Base-by-base conservation (phyloP, 1,140 invertebrate genomes). In the Brachionus plicatilis region DNA sequence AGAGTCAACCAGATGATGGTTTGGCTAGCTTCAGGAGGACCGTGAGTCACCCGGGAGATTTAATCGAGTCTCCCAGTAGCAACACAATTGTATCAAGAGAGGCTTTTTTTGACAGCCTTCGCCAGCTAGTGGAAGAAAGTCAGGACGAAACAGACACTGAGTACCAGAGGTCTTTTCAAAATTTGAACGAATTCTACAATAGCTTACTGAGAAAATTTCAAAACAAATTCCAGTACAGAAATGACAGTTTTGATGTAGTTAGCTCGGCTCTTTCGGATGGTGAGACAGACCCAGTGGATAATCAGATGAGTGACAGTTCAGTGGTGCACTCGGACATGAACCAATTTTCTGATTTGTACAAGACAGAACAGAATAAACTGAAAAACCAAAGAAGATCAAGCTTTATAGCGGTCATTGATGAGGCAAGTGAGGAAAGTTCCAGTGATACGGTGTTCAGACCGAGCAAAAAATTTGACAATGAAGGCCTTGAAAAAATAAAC, bases 61-160 rank as follows among this genome's bases (percentile, higher is more conserved):
- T 29, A 5, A 29, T 14, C 27, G 37, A 72, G 12, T 72, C 68
- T 17, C 7, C 17, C 7, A 72, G 68, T 14, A 33, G 33, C 24
- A 68, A 68, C 27, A 68, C 66, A 72, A 41, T 72, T 6, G 68
- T n/a, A 11, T 72, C 68, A 1, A 20, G 68, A 20, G 68, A 72
- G 37, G 68, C 37, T 41, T 72, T 72, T 72, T 72, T 72, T 20
- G 68, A 72, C 41, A 72, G 41, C n/a, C 17, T 72, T 17, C 68
- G 68, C 12, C 68, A 72, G 43, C 6, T 72, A 9, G 41, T 72
- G 2, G 68, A 41, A 72, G 68, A 72, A 43, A 72, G 68, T 20
- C 68, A 72, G 17, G 68, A 72, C 17, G 68, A 72, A 41, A 72
- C 68, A 72, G 68, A 72, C 68, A 72, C 33, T 4, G 68, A 72